Evolutionary conservation across 2,888 invertebrate genomes (phyloP), one percentile per base, ranked within the genome.

Genomic region (Reticulitermes lucifugus): DNA sequence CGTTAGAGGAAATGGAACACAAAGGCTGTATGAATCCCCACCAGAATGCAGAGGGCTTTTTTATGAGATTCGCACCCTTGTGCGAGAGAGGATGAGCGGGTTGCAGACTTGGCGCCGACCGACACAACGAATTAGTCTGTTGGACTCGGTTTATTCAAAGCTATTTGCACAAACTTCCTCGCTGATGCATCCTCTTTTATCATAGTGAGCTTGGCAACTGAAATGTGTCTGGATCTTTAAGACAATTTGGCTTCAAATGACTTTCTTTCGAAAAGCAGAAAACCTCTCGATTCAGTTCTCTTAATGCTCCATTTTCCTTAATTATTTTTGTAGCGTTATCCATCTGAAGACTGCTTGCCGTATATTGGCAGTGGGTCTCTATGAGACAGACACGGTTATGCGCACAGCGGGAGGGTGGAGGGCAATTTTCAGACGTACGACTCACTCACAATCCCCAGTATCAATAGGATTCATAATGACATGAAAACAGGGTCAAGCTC

Each of bases 291-390:
- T 43, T 51, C n/a, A 9, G n/a, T 9, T 77, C 41, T 22, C 77
- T 46, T 77, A 77, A 77, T 46, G 77, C 25, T 46, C 51, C 41
- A 77, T 46, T 77, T 77, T 77, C 51, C 46, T 77, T 77, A 77
- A 77, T 77, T 77, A 46, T 77, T 46, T 51, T 77, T 77, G 6
- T 46, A 77, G 77, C 46, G 41, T 77, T n/a, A 41, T n/a, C 51
- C 46, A n/a, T 25, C 7, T 73, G 35, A 29, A 14, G 73, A 2
- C 46, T 73, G 73, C 41, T 73, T 75, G 75, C 43, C 75, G 29
- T 75, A 21, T 75, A 21, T 43, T 21, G 75, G 2, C 75, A 21
- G 21, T 35, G 35, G 41, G 14, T 41, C 35, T 25, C 35, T 35
- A 35, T 35, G 25, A 9, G 29, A 21, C 4, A 43, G 75, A 7